Evolutionary conservation across 2,113 vertebrate species (phyloP).

Genomic region (Sylvilagus bachmani): DNA sequence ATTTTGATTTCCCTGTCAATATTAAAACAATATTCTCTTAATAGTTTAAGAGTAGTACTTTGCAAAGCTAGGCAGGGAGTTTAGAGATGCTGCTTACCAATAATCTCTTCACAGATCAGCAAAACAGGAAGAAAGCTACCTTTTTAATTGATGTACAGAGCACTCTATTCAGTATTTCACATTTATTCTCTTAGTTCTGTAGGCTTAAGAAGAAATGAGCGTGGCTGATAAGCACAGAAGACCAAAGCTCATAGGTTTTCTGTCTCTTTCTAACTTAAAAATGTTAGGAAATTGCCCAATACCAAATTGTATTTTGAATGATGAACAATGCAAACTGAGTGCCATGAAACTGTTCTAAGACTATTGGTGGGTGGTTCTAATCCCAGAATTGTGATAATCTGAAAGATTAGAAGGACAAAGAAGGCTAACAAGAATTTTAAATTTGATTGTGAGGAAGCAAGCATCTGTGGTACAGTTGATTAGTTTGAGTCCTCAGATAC

Average conservation of each 20-base stretch:
- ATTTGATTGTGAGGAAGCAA: slow-evolving; percentile 18
- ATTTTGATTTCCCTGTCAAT: slow-evolving; percentile 68
- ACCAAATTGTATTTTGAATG: not conserved
- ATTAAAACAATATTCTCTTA: slow-evolving; percentile 68
- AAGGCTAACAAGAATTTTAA: not conserved
- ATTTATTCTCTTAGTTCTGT: not conserved
- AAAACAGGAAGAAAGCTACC: not conserved
- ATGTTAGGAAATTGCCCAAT: slow-evolving; percentile 18
- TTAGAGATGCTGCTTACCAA: slow-evolving; percentile 26
- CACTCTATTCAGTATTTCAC: not conserved
- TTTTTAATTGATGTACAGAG: not conserved
- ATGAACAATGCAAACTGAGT: slow-evolving; percentile 47
- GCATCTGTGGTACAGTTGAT: not conserved
- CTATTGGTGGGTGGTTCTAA: not conserved
- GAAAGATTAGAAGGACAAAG: slow-evolving; percentile 28
- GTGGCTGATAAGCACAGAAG: not conserved
- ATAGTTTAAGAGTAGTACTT: slow-evolving; percentile 56
- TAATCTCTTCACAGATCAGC: slow-evolving; percentile 22
- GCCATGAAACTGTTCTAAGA: not conserved
- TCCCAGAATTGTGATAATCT: slow-evolving; percentile 25
- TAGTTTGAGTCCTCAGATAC: not conserved
- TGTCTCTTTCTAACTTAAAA: not conserved
- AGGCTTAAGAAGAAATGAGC: not conserved
- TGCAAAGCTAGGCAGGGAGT: not conserved
- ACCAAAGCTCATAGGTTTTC: not conserved